These are phyloP conservation scores for Montipora cactus DNA, from an alignment of 64 coral and sea anemone species.

Conservation along the genomic window DNA sequence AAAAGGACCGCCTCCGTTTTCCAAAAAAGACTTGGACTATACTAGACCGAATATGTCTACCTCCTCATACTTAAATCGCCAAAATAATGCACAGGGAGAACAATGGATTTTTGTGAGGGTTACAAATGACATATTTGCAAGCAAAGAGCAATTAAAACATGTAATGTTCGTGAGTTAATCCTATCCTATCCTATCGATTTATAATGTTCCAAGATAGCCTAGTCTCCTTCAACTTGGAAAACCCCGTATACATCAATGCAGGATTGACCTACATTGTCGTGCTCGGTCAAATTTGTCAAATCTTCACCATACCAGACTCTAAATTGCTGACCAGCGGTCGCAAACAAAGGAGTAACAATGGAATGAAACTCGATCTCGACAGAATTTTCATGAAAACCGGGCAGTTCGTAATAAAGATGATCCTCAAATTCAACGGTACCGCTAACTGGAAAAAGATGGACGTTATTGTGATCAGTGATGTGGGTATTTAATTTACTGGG, in stretches of 20 bases:
- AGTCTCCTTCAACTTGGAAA: not conserved
- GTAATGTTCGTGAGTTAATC: no score
- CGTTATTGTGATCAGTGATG: not conserved
- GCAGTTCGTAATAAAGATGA: not conserved
- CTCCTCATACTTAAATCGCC: no score
- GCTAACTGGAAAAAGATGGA: not conserved
- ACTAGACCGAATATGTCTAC: no score
- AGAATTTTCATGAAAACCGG: not conserved
- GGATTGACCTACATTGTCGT: not conserved
- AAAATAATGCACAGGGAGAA: no score
- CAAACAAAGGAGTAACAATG: not conserved
- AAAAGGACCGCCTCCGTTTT: no score
- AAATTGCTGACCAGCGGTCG: not conserved
- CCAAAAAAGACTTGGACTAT: no score
- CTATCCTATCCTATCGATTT: no score
- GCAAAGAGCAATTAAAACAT: no score
- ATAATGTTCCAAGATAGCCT: no score
- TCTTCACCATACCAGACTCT: slow-evolving; percentile 7
- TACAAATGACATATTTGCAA: no score
- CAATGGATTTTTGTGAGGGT: no score
- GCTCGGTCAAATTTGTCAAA: not conserved
- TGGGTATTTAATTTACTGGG: not conserved
- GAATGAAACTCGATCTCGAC: not conserved
- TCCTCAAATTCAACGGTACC: not conserved
- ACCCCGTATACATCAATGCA: not conserved